phyloP scores from a whole-genome alignment of 2,888 invertebrate species.

The Dermolepida albohirtum region DNA sequence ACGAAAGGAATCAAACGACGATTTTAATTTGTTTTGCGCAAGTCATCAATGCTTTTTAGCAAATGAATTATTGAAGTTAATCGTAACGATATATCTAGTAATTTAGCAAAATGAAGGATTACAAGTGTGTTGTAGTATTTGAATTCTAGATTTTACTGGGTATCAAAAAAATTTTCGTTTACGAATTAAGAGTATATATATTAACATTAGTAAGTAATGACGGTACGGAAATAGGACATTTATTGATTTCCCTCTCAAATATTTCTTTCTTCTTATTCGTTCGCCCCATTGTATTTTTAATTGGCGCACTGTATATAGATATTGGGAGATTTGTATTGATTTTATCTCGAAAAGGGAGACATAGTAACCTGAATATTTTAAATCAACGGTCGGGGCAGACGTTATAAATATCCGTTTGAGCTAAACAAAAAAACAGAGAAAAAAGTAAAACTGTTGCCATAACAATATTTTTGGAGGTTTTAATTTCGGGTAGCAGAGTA shows the following conservation, averaged over 20 bases:
- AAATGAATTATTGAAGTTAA: too few species aligned
- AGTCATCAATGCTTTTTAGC: too few species aligned
- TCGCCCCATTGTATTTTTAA: constrained; percentile 11
- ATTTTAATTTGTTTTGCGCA: too few species aligned
- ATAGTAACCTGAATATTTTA: constrained; percentile 15
- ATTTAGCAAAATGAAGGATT: too few species aligned
- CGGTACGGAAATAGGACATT: not conserved
- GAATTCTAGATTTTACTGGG: too few species aligned
- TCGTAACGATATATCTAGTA: too few species aligned
- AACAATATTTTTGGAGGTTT: constrained; percentile 4
- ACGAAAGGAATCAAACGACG: too few species aligned
- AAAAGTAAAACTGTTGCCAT: not conserved
- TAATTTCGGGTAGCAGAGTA: not conserved
- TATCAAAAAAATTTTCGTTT: too few species aligned
- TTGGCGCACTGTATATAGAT: constrained; percentile 13
- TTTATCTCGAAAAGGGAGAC: constrained; percentile 7
- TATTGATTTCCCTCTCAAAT: not conserved
- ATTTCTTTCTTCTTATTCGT: not conserved
- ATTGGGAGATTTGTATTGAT: constrained; percentile 15
- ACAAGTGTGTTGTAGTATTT: too few species aligned
- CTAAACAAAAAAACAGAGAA: not conserved
- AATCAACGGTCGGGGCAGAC: not conserved
- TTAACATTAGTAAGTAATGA: not conserved
- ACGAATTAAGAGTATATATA: too few species aligned
- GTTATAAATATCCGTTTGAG: constrained; percentile 1